A percentile compares a stretch with the other conserved stretches of the same genome.
Conservation (phyloP, 1,140 invertebrate genomes). For the Lasaia peninsularis region DNA sequence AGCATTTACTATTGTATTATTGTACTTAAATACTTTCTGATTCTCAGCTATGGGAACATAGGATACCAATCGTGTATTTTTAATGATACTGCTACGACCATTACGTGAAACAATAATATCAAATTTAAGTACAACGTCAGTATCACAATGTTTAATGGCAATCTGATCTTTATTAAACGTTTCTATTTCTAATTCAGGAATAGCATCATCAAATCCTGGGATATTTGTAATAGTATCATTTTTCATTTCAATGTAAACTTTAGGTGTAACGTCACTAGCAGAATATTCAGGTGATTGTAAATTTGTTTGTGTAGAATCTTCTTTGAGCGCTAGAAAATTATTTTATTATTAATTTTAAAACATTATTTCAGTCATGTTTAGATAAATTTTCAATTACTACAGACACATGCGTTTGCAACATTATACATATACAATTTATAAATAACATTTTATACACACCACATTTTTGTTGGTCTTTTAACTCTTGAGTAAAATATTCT, state of each 20-base stretch:
- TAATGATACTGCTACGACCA: slow-evolving; percentile 16
- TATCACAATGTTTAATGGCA: slow-evolving; percentile 48
- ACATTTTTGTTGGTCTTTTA: slow-evolving; percentile 6
- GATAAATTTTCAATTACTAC: too few relatives aligned
- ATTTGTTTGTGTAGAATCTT: slow-evolving; percentile 37
- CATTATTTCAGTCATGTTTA: too few relatives aligned
- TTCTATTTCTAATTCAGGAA: slow-evolving; percentile 47
- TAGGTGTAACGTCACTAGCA: slow-evolving; percentile 11
- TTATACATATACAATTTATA: too few relatives aligned
- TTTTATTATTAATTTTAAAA: neutral
- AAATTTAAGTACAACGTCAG: slow-evolving; percentile 56
- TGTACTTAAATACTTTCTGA: slow-evolving; percentile 51
- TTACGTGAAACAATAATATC: slow-evolving; percentile 43
- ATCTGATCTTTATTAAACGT: slow-evolving; percentile 48
- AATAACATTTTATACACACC: slow-evolving; percentile 5
- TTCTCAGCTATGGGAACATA: slow-evolving; percentile 33
- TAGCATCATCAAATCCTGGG: slow-evolving; percentile 46
- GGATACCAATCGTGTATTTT: slow-evolving; percentile 31
- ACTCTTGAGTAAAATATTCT: slow-evolving; percentile 50
- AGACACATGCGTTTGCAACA: too few relatives aligned
- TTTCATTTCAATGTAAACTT: slow-evolving; percentile 17
- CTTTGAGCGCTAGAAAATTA: slow-evolving; percentile 31
- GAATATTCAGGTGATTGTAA: slow-evolving; percentile 11
- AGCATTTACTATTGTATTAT: slow-evolving; percentile 47
- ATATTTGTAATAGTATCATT: slow-evolving; percentile 26